Evolutionary conservation across 2,888 invertebrate species (phyloP).

Genomic region (Trisateles emortualis): DNA sequence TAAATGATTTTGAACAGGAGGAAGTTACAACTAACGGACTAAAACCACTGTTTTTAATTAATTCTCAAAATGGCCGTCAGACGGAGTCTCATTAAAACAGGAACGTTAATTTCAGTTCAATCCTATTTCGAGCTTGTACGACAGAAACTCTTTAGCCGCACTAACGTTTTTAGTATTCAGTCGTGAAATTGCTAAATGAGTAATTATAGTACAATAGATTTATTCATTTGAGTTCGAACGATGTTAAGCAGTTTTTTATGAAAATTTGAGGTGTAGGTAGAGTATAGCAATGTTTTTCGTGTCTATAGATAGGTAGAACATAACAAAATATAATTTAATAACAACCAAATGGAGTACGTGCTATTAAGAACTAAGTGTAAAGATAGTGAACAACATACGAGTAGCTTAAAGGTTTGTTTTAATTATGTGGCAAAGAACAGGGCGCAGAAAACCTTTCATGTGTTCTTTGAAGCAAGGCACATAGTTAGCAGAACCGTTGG

Average conservation of each 20-base stretch:
- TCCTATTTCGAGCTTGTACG: conserved; percentile 17
- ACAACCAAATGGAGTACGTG: too few species aligned
- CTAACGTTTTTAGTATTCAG: neutral
- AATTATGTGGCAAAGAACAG: too few species aligned
- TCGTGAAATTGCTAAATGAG: neutral
- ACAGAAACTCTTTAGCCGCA: conserved; percentile 1
- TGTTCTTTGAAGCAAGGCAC: too few species aligned
- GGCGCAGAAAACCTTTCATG: too few species aligned
- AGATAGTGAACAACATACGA: too few species aligned
- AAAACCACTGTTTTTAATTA: conserved; percentile 59
- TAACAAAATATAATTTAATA: too few species aligned
- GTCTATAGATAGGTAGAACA: too few species aligned
- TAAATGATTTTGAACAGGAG: conserved; percentile 4
- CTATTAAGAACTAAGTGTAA: too few species aligned
- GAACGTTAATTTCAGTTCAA: conserved; percentile 55
- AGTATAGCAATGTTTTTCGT: too few species aligned
- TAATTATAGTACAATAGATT: neutral
- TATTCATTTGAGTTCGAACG: neutral
- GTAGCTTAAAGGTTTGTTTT: too few species aligned
- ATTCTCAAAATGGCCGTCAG: conserved; percentile 49
- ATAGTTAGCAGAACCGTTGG: too few species aligned
- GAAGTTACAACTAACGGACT: conserved; percentile 39
- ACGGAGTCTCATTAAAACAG: conserved; percentile 52
- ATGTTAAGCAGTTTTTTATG: neutral
- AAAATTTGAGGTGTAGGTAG: too few species aligned